Evolutionary conservation across 2,888 invertebrate genomes (phyloP).

Genomic region (Melanotus villosus): DNA sequence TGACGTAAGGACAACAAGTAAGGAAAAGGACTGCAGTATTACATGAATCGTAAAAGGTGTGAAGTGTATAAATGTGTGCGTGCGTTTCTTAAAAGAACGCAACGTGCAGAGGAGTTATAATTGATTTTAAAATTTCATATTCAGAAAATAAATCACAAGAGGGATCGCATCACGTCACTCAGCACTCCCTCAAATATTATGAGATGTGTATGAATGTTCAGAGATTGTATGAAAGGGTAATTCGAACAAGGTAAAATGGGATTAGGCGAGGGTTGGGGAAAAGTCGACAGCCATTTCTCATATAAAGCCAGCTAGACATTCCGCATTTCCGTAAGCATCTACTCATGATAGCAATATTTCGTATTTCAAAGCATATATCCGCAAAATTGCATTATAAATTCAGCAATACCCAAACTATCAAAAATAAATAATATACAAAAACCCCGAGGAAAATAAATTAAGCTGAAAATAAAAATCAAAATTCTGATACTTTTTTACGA

Average conservation of each 20-base stretch:
- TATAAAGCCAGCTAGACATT: conserved; percentile 66
- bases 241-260: too few species aligned
- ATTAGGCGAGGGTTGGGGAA: conserved; percentile 29
- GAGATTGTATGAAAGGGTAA: conserved; percentile 19
- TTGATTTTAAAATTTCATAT: conserved; percentile 34
- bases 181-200: conserved; percentile 52
- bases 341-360: conserved; percentile 36
- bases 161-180: conserved; percentile 53
- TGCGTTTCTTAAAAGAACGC: conserved; percentile 37
- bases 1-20: conserved; percentile 44
- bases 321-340: conserved; percentile 63
- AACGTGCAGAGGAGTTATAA: conserved; percentile 38
- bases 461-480: conserved; percentile 21
- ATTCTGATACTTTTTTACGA: too few species aligned
- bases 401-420: conserved; percentile 52
- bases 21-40: conserved; percentile 36
- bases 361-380: conserved; percentile 37
- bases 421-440: conserved; percentile 39
- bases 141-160: conserved; percentile 60
- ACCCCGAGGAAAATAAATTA: conserved; percentile 56
- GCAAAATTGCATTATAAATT: conserved; percentile 24
- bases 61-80: conserved; percentile 30
- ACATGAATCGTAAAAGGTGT: neutral
- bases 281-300: conserved; percentile 64
- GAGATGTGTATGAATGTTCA: conserved; percentile 49